These are phyloP conservation scores for Adela reaumurella DNA, from an alignment of 2,888 invertebrate species.

Conservation along the genomic window DNA sequence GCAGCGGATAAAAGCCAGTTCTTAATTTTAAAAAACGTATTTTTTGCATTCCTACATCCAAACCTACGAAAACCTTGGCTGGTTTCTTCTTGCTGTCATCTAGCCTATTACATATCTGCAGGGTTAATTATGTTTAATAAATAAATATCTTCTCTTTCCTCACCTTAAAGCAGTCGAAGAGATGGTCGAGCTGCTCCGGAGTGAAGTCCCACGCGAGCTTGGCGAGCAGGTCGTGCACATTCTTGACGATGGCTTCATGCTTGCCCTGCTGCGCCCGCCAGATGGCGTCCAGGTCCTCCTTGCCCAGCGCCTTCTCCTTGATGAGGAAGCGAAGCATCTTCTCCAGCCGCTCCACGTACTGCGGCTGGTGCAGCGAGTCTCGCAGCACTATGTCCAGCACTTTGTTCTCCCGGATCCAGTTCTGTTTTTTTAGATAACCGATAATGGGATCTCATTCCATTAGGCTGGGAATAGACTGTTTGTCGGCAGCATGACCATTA, in stretches of 20 bases:
- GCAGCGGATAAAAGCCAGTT: too few species aligned
- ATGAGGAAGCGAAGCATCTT: slow-evolving; percentile 97
- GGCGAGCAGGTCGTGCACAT: slow-evolving; percentile 92
- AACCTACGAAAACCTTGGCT: too few species aligned
- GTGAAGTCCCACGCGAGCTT: slow-evolving; percentile 98
- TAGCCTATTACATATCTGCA: too few species aligned
- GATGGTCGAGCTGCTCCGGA: slow-evolving; percentile 93
- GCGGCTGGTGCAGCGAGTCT: slow-evolving; percentile 95
- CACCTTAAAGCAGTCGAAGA: slow-evolving; percentile 96
- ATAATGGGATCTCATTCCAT: too few species aligned
- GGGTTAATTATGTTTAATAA: too few species aligned
- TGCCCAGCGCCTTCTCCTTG: slow-evolving; percentile 84
- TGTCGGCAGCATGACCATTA: too few species aligned
- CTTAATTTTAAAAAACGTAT: too few species aligned
- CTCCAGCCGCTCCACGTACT: slow-evolving; percentile 96
- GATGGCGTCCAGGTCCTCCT: slow-evolving; percentile 90
- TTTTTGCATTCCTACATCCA: too few species aligned
- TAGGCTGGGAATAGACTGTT: too few species aligned
- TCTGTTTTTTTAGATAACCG: too few species aligned
- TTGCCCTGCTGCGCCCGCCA: slow-evolving; percentile 98
- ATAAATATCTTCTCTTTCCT: too few species aligned
- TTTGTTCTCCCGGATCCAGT: slow-evolving; percentile 94
- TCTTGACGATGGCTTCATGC: slow-evolving; percentile 97
- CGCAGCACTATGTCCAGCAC: slow-evolving; percentile 92
- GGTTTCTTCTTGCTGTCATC: too few species aligned